Evolutionary conservation across 1,140 invertebrate genomes (phyloP), one percentile per base, ranked within the genome.

Genomic region (Bacillus rossius): DNA sequence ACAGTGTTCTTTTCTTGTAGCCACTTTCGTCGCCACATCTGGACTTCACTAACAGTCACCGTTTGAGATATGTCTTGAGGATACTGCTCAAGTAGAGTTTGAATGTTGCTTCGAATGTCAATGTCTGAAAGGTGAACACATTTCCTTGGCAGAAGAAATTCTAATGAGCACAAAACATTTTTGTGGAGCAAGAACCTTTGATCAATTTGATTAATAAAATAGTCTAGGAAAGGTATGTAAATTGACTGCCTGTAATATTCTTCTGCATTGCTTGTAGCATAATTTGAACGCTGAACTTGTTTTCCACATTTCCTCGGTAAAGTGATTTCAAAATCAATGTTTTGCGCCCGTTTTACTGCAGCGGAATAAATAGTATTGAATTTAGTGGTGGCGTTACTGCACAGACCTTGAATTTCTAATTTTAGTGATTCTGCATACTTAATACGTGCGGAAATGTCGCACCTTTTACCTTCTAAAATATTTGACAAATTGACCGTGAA

Each of bases 401-500:
- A 8, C 26, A 51, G 49, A 23, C n/a, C 17, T 19, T 26, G 23
- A 23, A 51, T 51, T 51, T 26, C 17, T 22, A 20, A 23, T 51
- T 22, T 29, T 25, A 19, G 26, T 22, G 16, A 29, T 45, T 45
- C 43, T 45, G 43, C 49, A 22, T 51, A 16, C 16, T 51, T 51
- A 16, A 51, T n/a, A 29, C 49, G 8, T 23, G n/a, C 4, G 8
- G 17, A 20, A 26, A 51, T 19, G 26, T 51, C 49, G n/a, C 17
- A 22, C 25, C 41, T 16, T 23, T 51, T 51, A 19, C 3, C 25
- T 55, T 59, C 25, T 40, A 59, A 41, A 25, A 37, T 34, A 40
- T 25, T 54, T 53, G 56, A 57, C 48, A 57, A 53, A 23, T 57
- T 16, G 38, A 54, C 29, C 43, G 57, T 54, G 7, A 59, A 34